A percentile compares a stretch with the other conserved stretches of the same genome.
These are phyloP conservation scores for Danio albolineatus DNA, from an alignment of 2,797 vertebrate species.

Conservation along the genomic window DNA sequence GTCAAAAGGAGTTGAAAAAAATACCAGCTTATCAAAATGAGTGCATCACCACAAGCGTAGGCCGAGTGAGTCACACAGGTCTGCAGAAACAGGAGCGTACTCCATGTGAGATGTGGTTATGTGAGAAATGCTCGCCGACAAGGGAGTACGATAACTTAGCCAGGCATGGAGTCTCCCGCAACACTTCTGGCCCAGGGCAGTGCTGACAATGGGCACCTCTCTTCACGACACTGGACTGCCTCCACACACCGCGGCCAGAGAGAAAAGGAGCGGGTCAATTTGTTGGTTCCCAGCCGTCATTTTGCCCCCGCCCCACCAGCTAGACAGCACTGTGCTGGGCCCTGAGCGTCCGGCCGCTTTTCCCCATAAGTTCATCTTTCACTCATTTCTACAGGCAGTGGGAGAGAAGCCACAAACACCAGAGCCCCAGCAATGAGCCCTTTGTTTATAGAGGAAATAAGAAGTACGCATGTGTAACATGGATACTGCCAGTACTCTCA, in stretches of 20 bases:
- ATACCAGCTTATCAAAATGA: too few species aligned
- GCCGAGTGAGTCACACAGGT: constrained; percentile 47
- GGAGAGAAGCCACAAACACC: constrained; percentile 71
- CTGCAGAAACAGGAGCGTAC: constrained; percentile 45
- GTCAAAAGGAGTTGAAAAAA: too few species aligned
- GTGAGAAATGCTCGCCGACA: constrained; percentile 47
- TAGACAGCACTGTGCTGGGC: constrained; percentile 48
- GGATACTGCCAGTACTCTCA: constrained; percentile 69
- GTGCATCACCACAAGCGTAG: constrained; percentile 6
- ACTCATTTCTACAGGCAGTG: constrained; percentile 68
- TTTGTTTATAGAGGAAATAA: constrained; percentile 76
- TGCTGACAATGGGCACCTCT: constrained; percentile 62
- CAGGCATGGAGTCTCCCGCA: constrained; percentile 57
- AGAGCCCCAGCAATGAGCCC: constrained; percentile 71
- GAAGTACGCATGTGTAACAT: constrained; percentile 70
- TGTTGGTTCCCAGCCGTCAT: constrained; percentile 59
- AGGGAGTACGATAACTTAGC: constrained; percentile 58
- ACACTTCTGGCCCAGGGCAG: constrained; percentile 51
- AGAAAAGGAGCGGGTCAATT: constrained; percentile 49
- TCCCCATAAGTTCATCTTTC: constrained; percentile 67
- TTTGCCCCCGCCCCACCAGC: constrained; percentile 27
- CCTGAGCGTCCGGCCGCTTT: constrained; percentile 53
- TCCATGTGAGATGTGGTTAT: constrained; percentile 54
- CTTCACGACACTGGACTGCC: constrained; percentile 54
- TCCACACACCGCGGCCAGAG: constrained; percentile 52